These are phyloP conservation scores for Drosophila borealis DNA, from an alignment of 2,888 invertebrate species.

Conservation along the genomic window DNA sequence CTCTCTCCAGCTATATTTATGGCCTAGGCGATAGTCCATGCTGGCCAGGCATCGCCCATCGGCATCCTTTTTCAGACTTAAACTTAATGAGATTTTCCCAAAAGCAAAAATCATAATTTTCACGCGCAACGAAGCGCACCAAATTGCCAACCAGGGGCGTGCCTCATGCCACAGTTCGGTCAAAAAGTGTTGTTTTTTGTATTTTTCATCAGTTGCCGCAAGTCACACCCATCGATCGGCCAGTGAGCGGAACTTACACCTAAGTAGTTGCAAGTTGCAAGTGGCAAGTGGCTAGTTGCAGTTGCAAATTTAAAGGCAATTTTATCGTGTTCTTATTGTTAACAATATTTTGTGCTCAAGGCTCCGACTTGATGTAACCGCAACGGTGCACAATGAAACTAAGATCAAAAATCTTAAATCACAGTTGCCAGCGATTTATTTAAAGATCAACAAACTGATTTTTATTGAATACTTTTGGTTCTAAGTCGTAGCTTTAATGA, in stretches of 20 bases:
- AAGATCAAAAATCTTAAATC: no score
- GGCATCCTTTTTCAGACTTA: constrained; percentile 71
- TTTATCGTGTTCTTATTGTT: not conserved
- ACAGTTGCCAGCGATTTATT: no score
- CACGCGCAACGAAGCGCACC: constrained; percentile 77
- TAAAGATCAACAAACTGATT: no score
- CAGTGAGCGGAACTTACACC: constrained; percentile 27
- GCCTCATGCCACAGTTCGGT: constrained; percentile 67
- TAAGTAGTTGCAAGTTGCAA: constrained; percentile 13
- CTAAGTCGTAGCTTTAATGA: no score
- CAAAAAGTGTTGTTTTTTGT: constrained; percentile 20
- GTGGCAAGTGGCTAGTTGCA: constrained; percentile 2
- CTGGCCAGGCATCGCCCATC: constrained; percentile 40
- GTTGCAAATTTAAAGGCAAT: constrained; percentile 2
- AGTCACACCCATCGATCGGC: constrained; percentile 22
- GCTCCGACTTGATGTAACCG: not conserved
- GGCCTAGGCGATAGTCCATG: constrained; percentile 41
- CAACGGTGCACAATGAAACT: no score
- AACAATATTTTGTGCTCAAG: not conserved
- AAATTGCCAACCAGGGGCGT: constrained; percentile 69
- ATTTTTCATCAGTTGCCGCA: not conserved
- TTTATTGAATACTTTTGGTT: no score
- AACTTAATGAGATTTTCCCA: constrained; percentile 73
- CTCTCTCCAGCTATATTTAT: constrained; percentile 47
- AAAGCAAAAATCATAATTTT: constrained; percentile 75